Evolutionary conservation across 2,113 vertebrate species (phyloP).

Genomic region (Lichenostomus cassidix): DNA sequence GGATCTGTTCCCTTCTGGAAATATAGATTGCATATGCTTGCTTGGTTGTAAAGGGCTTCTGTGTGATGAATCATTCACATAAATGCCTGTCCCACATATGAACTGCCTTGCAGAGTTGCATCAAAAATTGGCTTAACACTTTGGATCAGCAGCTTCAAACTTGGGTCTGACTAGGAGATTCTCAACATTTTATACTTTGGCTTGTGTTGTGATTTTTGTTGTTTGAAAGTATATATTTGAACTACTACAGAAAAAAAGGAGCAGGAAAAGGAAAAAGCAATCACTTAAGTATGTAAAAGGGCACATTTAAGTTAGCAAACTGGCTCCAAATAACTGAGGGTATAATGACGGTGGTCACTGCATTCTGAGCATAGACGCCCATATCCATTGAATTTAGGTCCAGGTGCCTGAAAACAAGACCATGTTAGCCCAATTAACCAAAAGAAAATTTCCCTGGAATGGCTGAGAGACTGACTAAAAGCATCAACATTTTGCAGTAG

Average conservation of each 20-base stretch:
- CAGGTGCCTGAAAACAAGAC: background rate
- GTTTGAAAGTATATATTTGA: background rate
- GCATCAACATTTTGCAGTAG: background rate
- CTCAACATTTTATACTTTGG: background rate
- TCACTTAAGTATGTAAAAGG: background rate
- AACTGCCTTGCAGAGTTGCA: background rate
- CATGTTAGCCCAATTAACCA: background rate
- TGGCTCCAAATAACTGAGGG: background rate
- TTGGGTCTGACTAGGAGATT: background rate
- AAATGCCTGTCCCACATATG: background rate
- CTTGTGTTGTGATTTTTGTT: background rate
- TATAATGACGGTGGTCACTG: background rate
- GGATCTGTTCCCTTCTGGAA: background rate
- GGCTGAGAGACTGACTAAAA: background rate
- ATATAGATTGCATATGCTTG: background rate
- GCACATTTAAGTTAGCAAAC: background rate
- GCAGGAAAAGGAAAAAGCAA: background rate
- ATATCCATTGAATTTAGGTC: background rate
- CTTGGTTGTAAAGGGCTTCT: background rate
- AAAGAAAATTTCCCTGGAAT: background rate
- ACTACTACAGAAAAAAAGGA: background rate
- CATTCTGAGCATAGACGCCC: background rate
- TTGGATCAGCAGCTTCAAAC: background rate
- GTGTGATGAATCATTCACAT: background rate
- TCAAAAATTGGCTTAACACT: background rate